These are phyloP conservation scores for Lota lota DNA, from an alignment of 2,113 vertebrate genomes.

Conservation along the genomic window DNA sequence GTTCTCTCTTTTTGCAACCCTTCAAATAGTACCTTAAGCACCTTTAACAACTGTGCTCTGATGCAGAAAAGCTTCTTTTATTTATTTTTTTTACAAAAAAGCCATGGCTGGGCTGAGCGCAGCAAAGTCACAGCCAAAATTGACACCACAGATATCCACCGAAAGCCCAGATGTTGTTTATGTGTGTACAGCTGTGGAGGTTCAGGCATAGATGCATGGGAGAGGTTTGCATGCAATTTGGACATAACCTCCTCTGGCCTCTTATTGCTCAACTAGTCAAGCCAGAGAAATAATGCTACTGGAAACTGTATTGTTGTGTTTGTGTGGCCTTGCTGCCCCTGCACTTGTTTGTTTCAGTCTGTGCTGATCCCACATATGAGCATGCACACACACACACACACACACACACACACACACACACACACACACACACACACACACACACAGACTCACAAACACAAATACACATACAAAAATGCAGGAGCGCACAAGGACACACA, in stretches of 20 bases:
- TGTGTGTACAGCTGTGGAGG: constrained; percentile 5
- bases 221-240: constrained; percentile 22
- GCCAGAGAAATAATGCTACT: constrained; percentile 40
- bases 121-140: constrained; percentile 7
- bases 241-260: constrained; percentile 24
- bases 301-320: constrained; percentile 55
- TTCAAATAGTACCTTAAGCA: too few species aligned
- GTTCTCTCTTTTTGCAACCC: too few species aligned
- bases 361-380: constrained; percentile 23
- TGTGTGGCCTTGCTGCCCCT: constrained; percentile 41
- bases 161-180: not conserved
- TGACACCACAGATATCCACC: constrained; percentile 4
- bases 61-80: too few species aligned
- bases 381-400: not conserved
- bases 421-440: too few species aligned
- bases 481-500: too few species aligned
- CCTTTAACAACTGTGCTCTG: too few species aligned
- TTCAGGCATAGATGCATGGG: not conserved
- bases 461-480: too few species aligned
- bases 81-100: not conserved
- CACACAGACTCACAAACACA: too few species aligned
- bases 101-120: not conserved
- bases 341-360: constrained; percentile 50
- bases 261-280: not conserved
- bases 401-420: too few species aligned